phyloP scores from a whole-genome alignment of 1,140 invertebrate species.

The Magallana ariakensis region DNA sequence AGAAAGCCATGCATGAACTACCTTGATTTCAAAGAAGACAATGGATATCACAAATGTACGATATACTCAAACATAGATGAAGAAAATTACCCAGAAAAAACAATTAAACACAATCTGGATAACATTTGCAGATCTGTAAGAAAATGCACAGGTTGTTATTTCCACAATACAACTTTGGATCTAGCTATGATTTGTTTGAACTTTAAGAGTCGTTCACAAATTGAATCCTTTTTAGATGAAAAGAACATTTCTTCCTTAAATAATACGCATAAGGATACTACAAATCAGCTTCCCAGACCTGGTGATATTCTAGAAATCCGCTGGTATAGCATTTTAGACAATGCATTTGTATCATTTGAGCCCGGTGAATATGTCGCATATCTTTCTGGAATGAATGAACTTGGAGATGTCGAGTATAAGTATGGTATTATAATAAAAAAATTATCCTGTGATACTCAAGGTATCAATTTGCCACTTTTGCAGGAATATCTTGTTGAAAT shows the following conservation, averaged over 20 bases:
- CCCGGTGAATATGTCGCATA: slow-evolving; percentile 45
- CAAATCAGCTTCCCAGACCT: slow-evolving; percentile 23
- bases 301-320: slow-evolving; percentile 39
- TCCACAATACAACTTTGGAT: neutral
- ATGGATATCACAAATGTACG: neutral
- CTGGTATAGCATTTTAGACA: slow-evolving; percentile 48
- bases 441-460: neutral
- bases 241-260: neutral
- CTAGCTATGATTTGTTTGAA: neutral
- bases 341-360: slow-evolving; percentile 44
- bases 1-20: neutral
- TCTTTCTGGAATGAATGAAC: neutral
- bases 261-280: neutral
- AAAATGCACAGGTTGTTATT: neutral
- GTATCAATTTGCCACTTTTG: neutral
- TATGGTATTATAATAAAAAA: neutral
- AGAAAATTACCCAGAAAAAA: neutral
- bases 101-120: neutral
- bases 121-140: neutral
- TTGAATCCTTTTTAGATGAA: neutral
- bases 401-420: neutral
- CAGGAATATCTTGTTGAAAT: neutral
- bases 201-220: neutral
- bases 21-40: neutral
- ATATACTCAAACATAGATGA: neutral